phyloP scores from a whole-genome alignment of 2,113 vertebrate genomes.

The human region DNA sequence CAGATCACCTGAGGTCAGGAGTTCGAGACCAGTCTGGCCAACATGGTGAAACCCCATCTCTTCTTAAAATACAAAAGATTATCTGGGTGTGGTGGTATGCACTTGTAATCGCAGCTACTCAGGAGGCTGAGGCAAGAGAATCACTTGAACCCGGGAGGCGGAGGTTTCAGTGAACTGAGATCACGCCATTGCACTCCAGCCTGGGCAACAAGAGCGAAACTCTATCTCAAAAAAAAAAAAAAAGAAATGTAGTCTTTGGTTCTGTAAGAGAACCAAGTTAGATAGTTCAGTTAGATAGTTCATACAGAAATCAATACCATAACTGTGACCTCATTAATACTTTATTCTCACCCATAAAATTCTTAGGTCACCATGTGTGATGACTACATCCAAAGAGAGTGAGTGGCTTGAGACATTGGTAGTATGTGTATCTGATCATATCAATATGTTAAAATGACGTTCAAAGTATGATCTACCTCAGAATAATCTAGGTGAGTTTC shows the following conservation, averaged over 20 bases:
- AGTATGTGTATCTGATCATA: neutral
- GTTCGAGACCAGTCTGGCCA: too few relatives aligned
- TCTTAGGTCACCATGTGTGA: neutral
- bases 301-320: neutral
- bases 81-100: too few relatives aligned
- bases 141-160: too few relatives aligned
- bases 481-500: constrained; percentile 45
- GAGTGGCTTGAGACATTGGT: neutral
- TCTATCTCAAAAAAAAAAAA: too few relatives aligned
- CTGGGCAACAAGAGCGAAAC: too few relatives aligned
- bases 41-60: too few relatives aligned
- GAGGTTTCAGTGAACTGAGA: too few relatives aligned
- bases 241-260: neutral
- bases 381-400: neutral
- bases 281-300: neutral
- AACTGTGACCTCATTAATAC: neutral
- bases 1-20: too few relatives aligned
- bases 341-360: neutral
- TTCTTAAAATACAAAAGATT: too few relatives aligned
- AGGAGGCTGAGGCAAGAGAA: too few relatives aligned
- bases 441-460: constrained; percentile 31
- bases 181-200: too few relatives aligned
- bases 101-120: too few relatives aligned
- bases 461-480: constrained; percentile 2
- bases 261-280: neutral